Base-by-base conservation (phyloP, 2,113 vertebrate genomes). In the Myrmecobius fasciatus region DNA sequence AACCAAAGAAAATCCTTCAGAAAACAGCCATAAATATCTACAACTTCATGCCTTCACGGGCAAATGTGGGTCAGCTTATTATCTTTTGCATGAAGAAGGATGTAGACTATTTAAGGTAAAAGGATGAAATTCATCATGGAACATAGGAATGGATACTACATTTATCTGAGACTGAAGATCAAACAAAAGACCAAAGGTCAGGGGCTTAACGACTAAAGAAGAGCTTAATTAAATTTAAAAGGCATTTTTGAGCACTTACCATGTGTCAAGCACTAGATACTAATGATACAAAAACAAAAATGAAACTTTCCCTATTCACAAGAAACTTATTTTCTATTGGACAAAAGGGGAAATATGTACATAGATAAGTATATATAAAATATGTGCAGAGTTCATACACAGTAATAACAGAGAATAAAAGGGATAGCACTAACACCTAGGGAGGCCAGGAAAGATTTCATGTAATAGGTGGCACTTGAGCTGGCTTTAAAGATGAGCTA, bases 111-210 rank as follows among this genome's bases (percentile, higher is more conserved):
- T 91, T 93, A 96, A 96, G 91, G 31, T 56, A 83, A 93, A 67
- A 91, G 28, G 92, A 53, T 93, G 43, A 96, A 97, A 75, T 11
- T 91, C 53, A 11, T 88, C 96, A 75, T 22, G 96, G 93, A 75
- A 56, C 3, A 31, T 36, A 92, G 53, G 94, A 95, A 48, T 36
- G 53, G 0, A 96, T 89, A 0, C 28, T 91, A 93, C 52, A 49
- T 51, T 95, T 90, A 53, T 20, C 17, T 97, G 92, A 93, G n/a
- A 94, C 95, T 97, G 96, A 96, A 97, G 96, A 20, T 47, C 14
- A 8, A 89, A 93, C 12, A 91, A 56, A 95, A 96, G 92, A 8
- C 54, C 67, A 92, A 92, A 14, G 31, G 4, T 51, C 3, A 93
- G 11, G 0, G 91, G 48, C 0, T 31, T 17, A 75, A 83, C 0